Evolutionary conservation across 2,888 invertebrate species (phyloP).

Genomic region (Drosophila paramelanica): DNA sequence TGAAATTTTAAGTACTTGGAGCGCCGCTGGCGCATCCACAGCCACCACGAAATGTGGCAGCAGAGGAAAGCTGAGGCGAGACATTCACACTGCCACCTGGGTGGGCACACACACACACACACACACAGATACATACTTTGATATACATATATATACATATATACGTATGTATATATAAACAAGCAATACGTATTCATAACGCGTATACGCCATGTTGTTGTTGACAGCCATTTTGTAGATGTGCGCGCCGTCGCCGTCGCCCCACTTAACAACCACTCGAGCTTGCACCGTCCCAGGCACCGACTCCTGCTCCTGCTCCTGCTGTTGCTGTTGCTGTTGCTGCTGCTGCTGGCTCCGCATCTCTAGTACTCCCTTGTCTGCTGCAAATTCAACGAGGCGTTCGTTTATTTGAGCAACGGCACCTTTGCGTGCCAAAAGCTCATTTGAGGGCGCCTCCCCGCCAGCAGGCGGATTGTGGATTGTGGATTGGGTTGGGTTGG

Average conservation of each 20-base stretch:
- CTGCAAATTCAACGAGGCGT: constrained; percentile 68
- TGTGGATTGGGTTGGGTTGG: neutral
- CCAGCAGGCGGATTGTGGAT: neutral
- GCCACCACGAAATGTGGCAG: constrained; percentile 26
- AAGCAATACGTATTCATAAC: constrained; percentile 78
- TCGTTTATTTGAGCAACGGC: constrained; percentile 75
- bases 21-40: constrained; percentile 63
- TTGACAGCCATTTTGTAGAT: constrained; percentile 80
- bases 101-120: constrained; percentile 14
- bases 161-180: constrained; percentile 51
- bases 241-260: constrained; percentile 58
- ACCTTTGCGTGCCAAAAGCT: constrained; percentile 77
- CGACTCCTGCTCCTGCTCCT: constrained; percentile 4
- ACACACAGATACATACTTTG: neutral
- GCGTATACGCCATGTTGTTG: constrained; percentile 80
- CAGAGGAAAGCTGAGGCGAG: constrained; percentile 13
- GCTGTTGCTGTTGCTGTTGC: constrained; percentile 2
- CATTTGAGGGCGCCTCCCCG: constrained; percentile 50
- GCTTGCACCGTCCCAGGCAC: constrained; percentile 20
- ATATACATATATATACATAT: neutral
- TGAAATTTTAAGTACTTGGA: constrained; percentile 77
- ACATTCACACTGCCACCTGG: constrained; percentile 47
- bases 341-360: constrained; percentile 2
- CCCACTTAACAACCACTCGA: constrained; percentile 63
- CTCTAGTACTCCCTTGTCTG: constrained; percentile 34